These are phyloP conservation scores for Crocodylus rhombifer DNA, from an alignment of 2,797 vertebrate species.

Conservation along the genomic window DNA sequence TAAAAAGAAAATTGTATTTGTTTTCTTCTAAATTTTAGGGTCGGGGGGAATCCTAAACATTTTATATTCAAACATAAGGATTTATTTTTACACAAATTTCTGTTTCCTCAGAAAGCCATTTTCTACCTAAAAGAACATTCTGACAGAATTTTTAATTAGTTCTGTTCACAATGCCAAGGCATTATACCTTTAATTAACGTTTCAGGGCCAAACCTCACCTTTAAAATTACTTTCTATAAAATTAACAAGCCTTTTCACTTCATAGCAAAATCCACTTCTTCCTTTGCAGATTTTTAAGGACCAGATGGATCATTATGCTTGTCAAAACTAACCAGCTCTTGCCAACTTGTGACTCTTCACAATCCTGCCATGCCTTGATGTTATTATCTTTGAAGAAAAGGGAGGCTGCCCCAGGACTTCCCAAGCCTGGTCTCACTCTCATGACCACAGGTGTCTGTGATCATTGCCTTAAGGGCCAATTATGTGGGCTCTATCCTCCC, in stretches of 20 bases:
- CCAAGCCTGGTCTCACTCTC: no score
- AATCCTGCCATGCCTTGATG: no score
- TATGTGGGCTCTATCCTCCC: no score
- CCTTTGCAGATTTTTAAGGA: constrained; percentile 37
- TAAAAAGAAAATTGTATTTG: background rate
- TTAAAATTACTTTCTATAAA: background rate
- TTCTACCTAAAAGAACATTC: background rate
- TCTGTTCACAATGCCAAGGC: background rate
- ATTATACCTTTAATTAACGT: background rate
- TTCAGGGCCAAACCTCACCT: background rate
- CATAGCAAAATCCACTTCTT: constrained; percentile 23
- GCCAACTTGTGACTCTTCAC: background rate
- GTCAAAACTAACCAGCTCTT: constrained; percentile 6
- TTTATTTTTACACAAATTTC: background rate
- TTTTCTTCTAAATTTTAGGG: background rate
- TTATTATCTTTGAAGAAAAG: no score
- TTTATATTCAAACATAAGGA: background rate
- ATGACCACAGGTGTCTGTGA: no score
- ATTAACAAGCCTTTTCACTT: constrained; percentile 35
- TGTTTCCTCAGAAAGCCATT: background rate
- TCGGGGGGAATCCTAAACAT: background rate
- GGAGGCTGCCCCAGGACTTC: no score
- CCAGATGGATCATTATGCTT: background rate
- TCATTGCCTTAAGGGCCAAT: no score
- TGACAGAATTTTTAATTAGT: background rate